Evolutionary conservation across 2,113 vertebrate species (phyloP).

Genomic region (Rana temporaria): DNA sequence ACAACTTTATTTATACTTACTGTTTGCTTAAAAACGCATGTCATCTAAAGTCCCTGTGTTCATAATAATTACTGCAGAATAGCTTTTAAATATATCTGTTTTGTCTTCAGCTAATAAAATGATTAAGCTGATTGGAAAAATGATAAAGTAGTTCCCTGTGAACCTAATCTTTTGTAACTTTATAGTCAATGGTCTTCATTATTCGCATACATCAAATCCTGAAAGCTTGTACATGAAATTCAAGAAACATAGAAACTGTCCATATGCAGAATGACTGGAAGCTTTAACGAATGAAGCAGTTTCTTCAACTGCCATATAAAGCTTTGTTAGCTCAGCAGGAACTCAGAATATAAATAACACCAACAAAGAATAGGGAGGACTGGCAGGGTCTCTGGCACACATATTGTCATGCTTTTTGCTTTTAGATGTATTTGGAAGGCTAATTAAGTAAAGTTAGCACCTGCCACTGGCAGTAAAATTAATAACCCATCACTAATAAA

Average conservation of each 20-base stretch:
- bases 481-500: slow-evolving; percentile 53
- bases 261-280: background rate
- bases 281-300: background rate
- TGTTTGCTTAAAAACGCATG: no score
- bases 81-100: no score
- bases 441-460: slow-evolving; percentile 46
- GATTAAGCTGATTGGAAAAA: no score
- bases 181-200: no score
- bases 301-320: background rate
- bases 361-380: slow-evolving; percentile 22
- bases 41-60: no score
- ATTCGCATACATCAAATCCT: no score
- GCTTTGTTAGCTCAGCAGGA: background rate
- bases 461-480: slow-evolving; percentile 42
- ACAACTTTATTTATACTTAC: no score
- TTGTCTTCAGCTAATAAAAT: no score
- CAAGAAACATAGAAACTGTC: no score
- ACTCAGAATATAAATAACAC: background rate
- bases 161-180: no score
- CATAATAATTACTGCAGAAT: no score
- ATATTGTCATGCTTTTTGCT: slow-evolving; percentile 30
- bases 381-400: background rate
- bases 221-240: background rate
- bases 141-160: no score
- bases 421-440: slow-evolving; percentile 18